Evolutionary conservation across 2,113 vertebrate species (phyloP).

Genomic region (Reinhardtius hippoglossoides): DNA sequence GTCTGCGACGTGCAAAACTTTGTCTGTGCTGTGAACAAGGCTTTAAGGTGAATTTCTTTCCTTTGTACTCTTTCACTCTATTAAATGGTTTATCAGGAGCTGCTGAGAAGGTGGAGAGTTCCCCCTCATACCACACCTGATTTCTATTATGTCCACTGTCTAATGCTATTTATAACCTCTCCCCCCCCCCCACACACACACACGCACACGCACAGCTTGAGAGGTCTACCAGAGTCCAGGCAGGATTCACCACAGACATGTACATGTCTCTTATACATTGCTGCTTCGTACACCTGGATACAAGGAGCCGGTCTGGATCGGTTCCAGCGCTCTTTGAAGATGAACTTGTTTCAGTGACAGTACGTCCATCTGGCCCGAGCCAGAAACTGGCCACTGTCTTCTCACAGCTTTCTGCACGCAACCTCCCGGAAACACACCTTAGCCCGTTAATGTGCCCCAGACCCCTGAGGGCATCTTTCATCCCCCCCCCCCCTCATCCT

Average conservation of each 20-base stretch:
- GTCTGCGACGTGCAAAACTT: too few relatives aligned
- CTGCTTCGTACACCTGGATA: slow-evolving; percentile 36
- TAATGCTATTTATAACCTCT: slow-evolving; percentile 74
- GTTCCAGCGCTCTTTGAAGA: slow-evolving; percentile 79
- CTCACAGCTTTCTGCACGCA: slow-evolving; percentile 58
- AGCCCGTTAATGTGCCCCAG: slow-evolving; percentile 67
- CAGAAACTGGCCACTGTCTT: slow-evolving; percentile 44
- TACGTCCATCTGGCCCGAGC: slow-evolving; percentile 57
- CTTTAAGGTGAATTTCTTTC: too few relatives aligned
- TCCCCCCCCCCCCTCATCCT: slow-evolving; percentile 16
- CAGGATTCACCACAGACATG: slow-evolving; percentile 27
- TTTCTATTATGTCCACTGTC: slow-evolving; percentile 68
- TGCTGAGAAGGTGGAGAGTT: slow-evolving; percentile 16
- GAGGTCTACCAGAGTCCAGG: slow-evolving; percentile 3
- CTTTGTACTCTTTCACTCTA: neutral
- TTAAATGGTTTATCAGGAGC: slow-evolving; percentile 1
- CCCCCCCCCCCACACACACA: neutral
- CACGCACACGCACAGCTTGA: slow-evolving; percentile 9
- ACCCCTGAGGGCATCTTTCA: slow-evolving; percentile 39
- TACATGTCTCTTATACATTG: slow-evolving; percentile 39
- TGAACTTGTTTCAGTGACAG: slow-evolving; percentile 31
- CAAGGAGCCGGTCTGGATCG: slow-evolving; percentile 57
- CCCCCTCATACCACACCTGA: slow-evolving; percentile 53
- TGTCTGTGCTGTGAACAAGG: too few relatives aligned
- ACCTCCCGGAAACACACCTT: slow-evolving; percentile 62